Evolutionary conservation across 1,140 invertebrate genomes (phyloP).

Genomic region (Phymastichus coffea): DNA sequence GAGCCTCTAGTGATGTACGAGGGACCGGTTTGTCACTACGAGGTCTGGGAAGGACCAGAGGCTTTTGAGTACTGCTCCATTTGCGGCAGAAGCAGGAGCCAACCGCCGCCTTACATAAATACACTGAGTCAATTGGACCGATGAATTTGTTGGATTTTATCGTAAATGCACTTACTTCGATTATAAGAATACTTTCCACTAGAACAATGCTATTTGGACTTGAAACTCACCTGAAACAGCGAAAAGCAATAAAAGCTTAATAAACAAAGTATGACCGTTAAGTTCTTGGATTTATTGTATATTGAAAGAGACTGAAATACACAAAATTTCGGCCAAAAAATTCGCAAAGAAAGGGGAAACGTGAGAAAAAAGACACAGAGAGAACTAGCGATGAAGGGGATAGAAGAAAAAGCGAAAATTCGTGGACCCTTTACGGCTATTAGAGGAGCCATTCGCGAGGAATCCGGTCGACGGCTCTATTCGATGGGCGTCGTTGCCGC

Average conservation of each 20-base stretch:
- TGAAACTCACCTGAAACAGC: background rate
- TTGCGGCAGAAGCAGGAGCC: background rate
- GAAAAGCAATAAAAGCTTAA: background rate
- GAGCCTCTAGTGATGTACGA: background rate
- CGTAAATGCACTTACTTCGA: too few species aligned
- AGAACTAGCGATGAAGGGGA: too few species aligned
- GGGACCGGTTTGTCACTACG: background rate
- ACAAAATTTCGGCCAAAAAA: too few species aligned
- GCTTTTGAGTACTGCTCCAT: background rate
- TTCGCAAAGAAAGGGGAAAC: background rate
- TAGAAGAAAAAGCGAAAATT: too few species aligned
- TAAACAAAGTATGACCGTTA: too few species aligned
- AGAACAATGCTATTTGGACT: too few species aligned
- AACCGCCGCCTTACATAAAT: background rate
- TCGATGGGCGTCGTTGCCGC: too few species aligned
- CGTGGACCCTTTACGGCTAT: background rate
- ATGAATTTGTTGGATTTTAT: too few species aligned
- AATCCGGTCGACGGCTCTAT: slow-evolving; percentile 5
- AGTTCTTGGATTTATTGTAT: too few species aligned
- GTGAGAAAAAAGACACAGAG: background rate
- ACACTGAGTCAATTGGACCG: too few species aligned
- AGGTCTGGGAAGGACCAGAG: background rate
- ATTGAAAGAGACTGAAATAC: too few species aligned
- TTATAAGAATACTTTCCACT: too few species aligned
- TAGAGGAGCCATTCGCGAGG: slow-evolving; percentile 6